These are phyloP conservation scores for Galbula dea DNA, from an alignment of 2,113 vertebrate species.

Conservation along the genomic window DNA sequence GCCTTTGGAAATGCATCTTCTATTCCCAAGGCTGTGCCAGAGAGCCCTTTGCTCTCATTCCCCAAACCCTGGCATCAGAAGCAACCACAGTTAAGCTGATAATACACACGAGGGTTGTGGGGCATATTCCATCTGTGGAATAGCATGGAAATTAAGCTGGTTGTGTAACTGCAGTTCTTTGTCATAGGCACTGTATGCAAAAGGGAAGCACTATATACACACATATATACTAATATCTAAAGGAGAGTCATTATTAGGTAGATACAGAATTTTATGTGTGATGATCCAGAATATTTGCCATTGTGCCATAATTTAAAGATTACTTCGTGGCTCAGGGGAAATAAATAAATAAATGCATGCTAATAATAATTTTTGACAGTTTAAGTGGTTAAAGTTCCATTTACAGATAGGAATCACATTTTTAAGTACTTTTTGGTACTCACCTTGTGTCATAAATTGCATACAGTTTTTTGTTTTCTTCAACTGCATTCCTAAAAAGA, in stretches of 20 bases:
- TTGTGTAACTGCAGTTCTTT: not conserved
- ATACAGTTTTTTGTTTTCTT: conserved; percentile 91
- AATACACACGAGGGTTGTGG: not conserved
- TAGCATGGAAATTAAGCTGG: not conserved
- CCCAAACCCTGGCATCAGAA: not conserved
- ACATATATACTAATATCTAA: too few species aligned
- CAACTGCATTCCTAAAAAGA: conserved; percentile 88
- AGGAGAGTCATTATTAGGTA: not conserved
- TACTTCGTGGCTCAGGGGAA: not conserved
- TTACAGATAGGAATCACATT: not conserved
- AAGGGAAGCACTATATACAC: not conserved
- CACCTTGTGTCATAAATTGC: conserved; percentile 93
- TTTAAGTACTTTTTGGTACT: conserved; percentile 36
- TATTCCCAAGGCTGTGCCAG: not conserved
- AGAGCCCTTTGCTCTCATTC: not conserved
- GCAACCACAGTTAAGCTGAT: not conserved
- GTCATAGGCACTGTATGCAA: not conserved
- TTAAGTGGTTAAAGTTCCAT: not conserved
- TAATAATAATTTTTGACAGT: not conserved
- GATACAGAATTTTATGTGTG: not conserved
- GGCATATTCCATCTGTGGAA: not conserved
- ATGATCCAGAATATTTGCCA: not conserved
- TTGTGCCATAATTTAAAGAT: not conserved
- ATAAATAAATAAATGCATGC: not conserved
- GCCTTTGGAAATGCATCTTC: not conserved